A percentile compares a stretch with the other conserved stretches of the same genome.
These are phyloP conservation scores for Dolichotis patagonum DNA, from an alignment of 2,113 vertebrate species.

Conservation along the genomic window DNA sequence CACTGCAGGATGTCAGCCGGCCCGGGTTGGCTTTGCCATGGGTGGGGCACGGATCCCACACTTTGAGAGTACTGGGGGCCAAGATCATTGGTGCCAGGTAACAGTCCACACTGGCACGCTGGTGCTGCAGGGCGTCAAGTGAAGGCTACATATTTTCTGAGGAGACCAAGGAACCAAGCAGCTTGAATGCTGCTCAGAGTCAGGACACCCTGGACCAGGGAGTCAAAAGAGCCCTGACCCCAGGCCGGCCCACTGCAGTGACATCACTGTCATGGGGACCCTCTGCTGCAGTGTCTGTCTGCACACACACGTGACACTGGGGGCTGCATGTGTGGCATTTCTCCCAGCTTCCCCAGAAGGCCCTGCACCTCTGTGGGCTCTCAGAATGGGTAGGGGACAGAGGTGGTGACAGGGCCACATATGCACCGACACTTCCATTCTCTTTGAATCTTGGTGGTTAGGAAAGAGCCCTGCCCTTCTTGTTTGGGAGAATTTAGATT, in stretches of 20 bases:
- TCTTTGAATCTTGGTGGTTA: background rate
- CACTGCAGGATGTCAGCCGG: no score
- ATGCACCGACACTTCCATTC: background rate
- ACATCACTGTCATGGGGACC: background rate
- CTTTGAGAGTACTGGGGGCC: fast-evolving
- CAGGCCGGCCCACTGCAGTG: background rate
- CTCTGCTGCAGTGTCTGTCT: background rate
- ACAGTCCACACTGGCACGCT: background rate
- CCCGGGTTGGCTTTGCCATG: fast-evolving
- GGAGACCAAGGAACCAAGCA: background rate
- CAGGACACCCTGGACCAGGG: background rate
- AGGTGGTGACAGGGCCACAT: fast-evolving
- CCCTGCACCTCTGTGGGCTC: background rate
- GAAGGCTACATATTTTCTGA: no score
- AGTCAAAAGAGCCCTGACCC: background rate
- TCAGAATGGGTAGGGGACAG: background rate
- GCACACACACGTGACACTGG: background rate
- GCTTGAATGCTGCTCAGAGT: background rate
- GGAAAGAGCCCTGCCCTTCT: background rate
- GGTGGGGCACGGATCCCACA: fast-evolving
- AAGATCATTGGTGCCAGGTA: background rate
- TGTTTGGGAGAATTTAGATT: background rate
- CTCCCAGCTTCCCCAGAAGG: background rate
- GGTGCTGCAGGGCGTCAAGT: background rate
- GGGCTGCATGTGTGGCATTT: background rate